Evolutionary conservation across 53 echinoderm and acorn worm genomes (phyloP).

Genomic region (Holothuria leucospilota): DNA sequence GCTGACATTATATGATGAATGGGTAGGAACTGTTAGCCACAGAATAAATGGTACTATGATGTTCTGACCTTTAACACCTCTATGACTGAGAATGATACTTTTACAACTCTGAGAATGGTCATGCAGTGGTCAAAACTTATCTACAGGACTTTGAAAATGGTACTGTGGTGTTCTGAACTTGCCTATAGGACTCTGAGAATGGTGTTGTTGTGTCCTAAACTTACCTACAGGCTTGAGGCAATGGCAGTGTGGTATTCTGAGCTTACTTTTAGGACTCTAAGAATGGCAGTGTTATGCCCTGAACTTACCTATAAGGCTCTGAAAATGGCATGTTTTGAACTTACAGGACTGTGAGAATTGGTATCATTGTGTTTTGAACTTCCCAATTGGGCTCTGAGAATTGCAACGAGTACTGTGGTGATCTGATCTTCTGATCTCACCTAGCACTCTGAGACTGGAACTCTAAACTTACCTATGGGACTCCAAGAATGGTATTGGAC

Average conservation of each 20-base stretch:
- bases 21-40: too few species aligned
- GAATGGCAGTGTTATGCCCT: slow-evolving; percentile 70
- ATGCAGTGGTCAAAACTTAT: too few species aligned
- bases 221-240: not conserved
- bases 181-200: not conserved
- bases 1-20: too few species aligned
- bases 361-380: not conserved
- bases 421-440: slow-evolving; percentile 79
- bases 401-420: slow-evolving; percentile 54
- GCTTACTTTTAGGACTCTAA: slow-evolving; percentile 84
- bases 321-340: slow-evolving; percentile 75
- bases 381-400: slow-evolving; percentile 85
- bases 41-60: too few species aligned
- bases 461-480: too few species aligned
- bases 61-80: too few species aligned
- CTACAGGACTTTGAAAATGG: too few species aligned
- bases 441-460: slow-evolving; percentile 53
- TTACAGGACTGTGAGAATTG: slow-evolving; percentile 31
- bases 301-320: slow-evolving; percentile 63
- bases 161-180: not conserved
- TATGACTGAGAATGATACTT: too few species aligned
- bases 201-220: not conserved
- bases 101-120: too few species aligned
- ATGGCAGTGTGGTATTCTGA: too few species aligned
- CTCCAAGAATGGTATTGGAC: too few species aligned